Percentiles rank a stretch among this genome's conserved stretches.
phyloP scores from a whole-genome alignment of 2,113 vertebrate species.

The Crotalus helleri region DNA sequence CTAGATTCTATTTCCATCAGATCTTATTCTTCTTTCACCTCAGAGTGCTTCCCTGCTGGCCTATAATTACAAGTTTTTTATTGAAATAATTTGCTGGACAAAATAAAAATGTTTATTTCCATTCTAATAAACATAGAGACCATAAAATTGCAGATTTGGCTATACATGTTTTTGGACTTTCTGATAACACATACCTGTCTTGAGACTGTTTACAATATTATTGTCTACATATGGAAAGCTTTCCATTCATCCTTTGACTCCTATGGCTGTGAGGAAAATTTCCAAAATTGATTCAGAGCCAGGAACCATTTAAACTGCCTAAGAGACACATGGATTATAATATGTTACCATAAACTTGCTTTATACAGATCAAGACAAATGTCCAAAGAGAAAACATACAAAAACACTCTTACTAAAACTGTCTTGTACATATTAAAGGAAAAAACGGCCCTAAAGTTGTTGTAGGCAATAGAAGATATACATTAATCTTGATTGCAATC shows the following conservation, averaged over 20 bases:
- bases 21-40: background rate
- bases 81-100: slow-evolving; percentile 30
- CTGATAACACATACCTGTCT: slow-evolving; percentile 54
- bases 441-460: slow-evolving; percentile 62
- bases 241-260: slow-evolving; percentile 65
- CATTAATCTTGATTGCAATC: slow-evolving; percentile 62
- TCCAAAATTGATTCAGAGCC: slow-evolving; percentile 65
- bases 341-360: slow-evolving; percentile 70
- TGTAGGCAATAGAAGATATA: slow-evolving; percentile 63
- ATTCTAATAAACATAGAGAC: slow-evolving; percentile 46
- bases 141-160: slow-evolving; percentile 39
- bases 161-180: slow-evolving; percentile 37
- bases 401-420: slow-evolving; percentile 71
- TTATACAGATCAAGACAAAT: slow-evolving; percentile 67
- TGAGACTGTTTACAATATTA: slow-evolving; percentile 58
- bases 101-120: slow-evolving; percentile 50
- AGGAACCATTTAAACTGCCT: slow-evolving; percentile 70
- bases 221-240: slow-evolving; percentile 68
- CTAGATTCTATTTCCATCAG: background rate
- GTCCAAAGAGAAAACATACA: slow-evolving; percentile 59
- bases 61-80: slow-evolving; percentile 15
- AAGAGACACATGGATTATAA: slow-evolving; percentile 65
- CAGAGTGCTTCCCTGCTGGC: background rate
- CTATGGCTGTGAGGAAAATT: slow-evolving; percentile 56
- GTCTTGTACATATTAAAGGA: slow-evolving; percentile 72